Percentiles rank a stretch among this genome's conserved stretches.
Evolutionary conservation across 2,888 invertebrate species (phyloP).

Genomic region (Monochamus alternatus): DNA sequence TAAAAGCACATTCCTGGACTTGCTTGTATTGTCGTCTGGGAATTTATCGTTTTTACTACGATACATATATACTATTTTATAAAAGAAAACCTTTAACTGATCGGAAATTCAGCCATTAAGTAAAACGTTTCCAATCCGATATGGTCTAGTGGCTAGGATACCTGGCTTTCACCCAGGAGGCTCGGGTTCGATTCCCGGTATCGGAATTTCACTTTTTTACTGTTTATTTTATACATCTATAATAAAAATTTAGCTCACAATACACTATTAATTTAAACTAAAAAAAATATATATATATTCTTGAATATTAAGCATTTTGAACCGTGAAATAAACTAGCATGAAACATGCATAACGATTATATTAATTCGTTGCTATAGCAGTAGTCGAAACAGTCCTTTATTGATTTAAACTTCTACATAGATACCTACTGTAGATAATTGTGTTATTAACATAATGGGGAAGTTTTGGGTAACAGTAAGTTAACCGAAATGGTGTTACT

Average conservation of each 20-base stretch:
- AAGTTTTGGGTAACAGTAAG: no score
- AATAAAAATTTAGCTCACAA: no score
- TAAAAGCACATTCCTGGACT: no score
- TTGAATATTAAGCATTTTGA: neutral
- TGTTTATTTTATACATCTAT: no score
- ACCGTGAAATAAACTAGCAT: neutral
- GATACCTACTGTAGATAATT: constrained; percentile 27
- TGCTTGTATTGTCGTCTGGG: no score
- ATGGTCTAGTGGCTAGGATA: constrained; percentile 76
- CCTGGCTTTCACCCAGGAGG: constrained; percentile 81
- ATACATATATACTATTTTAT: no score
- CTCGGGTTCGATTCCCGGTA: constrained; percentile 84
- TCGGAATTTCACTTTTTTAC: constrained; percentile 69
- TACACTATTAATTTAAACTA: no score
- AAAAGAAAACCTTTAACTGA: no score
- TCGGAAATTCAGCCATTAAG: no score
- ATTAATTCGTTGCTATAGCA: constrained; percentile 22
- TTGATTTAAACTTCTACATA: constrained; percentile 22
- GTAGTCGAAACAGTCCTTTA: constrained; percentile 9
- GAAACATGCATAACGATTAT: neutral
- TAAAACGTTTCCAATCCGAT: constrained; percentile 64
- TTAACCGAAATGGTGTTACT: no score
- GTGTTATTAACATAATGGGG: constrained; percentile 20
- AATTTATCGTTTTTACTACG: no score
- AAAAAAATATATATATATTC: neutral